phyloP scores from a whole-genome alignment of 2,797 vertebrate species.

The Furcifer pardalis region DNA sequence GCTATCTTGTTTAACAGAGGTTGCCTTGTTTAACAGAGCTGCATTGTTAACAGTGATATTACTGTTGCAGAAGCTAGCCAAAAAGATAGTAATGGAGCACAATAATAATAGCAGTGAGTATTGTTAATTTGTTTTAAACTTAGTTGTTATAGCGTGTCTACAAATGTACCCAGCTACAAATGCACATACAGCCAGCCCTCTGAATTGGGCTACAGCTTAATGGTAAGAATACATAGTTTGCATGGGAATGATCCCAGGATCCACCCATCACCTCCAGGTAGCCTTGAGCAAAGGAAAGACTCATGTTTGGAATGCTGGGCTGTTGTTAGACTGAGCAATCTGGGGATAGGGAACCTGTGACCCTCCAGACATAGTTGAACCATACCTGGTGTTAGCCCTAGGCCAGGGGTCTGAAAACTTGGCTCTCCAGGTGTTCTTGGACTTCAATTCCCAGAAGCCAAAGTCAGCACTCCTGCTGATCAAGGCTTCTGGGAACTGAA shows the following conservation, averaged over 20 bases:
- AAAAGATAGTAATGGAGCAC: not conserved
- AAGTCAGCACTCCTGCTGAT: no score
- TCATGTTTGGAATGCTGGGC: not conserved
- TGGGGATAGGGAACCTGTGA: not conserved
- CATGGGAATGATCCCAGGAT: not conserved
- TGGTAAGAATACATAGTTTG: not conserved
- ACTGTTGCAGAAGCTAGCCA: not conserved
- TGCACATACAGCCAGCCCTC: not conserved
- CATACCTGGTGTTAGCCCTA: not conserved
- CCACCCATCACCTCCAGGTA: not conserved
- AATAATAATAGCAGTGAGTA: not conserved
- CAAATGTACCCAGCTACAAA: not conserved
- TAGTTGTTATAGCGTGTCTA: not conserved
- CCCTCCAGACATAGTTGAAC: not conserved
- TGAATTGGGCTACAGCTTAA: not conserved
- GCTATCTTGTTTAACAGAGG: no score
- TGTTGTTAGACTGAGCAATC: not conserved
- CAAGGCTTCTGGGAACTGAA: no score
- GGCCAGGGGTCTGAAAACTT: no score
- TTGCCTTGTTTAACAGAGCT: slow-evolving; percentile 12
- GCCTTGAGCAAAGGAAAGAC: not conserved
- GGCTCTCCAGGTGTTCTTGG: no score
- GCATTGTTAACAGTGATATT: not conserved
- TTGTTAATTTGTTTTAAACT: not conserved
- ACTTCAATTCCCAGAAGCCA: no score